Conservation (phyloP, 2,113 vertebrate genomes). For the Psophia crepitans region DNA sequence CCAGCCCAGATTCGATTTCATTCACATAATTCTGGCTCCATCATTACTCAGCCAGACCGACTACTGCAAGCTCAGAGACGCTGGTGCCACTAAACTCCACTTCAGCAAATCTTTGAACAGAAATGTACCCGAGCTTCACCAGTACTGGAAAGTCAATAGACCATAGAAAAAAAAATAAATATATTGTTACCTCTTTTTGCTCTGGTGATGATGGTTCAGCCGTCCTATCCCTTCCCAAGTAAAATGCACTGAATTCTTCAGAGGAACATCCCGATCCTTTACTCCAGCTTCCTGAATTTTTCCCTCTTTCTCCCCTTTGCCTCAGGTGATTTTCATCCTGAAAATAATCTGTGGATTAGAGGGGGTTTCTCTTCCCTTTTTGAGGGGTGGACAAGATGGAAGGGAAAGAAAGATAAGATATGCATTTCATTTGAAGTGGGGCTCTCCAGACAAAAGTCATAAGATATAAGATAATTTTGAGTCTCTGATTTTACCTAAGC, state of each 20-base stretch:
- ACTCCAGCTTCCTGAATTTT: constrained; percentile 47
- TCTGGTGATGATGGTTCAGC: background rate
- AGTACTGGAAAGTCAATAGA: background rate
- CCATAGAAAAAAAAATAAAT: background rate
- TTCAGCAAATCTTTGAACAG: background rate
- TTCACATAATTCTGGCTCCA: background rate
- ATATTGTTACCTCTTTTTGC: constrained; percentile 44
- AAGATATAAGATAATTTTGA: background rate
- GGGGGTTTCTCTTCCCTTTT: background rate
- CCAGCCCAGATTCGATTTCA: background rate
- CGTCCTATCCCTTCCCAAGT: background rate
- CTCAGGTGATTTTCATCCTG: constrained; percentile 60
- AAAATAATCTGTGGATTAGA: constrained; percentile 25
- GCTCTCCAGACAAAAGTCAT: background rate
- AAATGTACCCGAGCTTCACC: rapidly evolving
- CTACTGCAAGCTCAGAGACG: background rate
- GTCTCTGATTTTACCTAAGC: background rate
- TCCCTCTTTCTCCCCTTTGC: constrained; percentile 20
- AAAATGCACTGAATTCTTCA: constrained; percentile 43
- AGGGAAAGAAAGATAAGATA: background rate
- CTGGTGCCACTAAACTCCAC: background rate
- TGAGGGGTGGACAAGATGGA: background rate
- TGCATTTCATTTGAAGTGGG: background rate
- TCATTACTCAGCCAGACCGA: background rate
- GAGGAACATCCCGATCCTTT: constrained; percentile 39